Evolutionary conservation across 2,888 invertebrate species (phyloP), one percentile per base, ranked within the genome.

Genomic region (Pimpla rufipes): DNA sequence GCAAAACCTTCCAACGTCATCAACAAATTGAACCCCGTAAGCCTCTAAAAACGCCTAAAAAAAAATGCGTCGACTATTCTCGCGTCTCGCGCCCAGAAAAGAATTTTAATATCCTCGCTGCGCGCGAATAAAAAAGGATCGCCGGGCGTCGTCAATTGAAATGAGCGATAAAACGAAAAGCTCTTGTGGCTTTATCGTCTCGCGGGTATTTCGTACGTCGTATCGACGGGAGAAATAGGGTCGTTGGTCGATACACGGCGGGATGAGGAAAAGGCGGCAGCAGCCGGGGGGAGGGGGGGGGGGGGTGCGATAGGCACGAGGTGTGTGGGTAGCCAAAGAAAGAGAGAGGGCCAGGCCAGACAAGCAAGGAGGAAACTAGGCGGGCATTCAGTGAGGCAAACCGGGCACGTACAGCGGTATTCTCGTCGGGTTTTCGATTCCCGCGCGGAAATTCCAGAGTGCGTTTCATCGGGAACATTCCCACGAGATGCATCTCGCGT

Each of bases 391-490:
- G 52, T 18, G 73, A 45, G 57, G 66, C 64, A 76, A 76, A 76
- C 57, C 45, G 67, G 29, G 77, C 77, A 68, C 81, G 81, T 67
- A 73, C 67, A 77, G 35, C 16, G 47, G 37, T 40, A 35, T 67
- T 77, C 81, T 77, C 77, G 42, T 81, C 81, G 81, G 77, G 73
- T 81, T 78, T 81, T 81, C 81, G 73, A 81, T 77, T 81, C 81
- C 73, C 67, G 50, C 52, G 68, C 68, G 77, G 77, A 81, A 81
- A 81, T 81, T 78, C 59, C 81, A 67, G 77, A 78, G 68, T 81
- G 81, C 81, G 77, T 81, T 81, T 77, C 81, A 81, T 81, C 77
- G 77, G 64, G 66, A 59, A 71, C 77, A 81, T 76, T 81, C 77
- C 81, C 77, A 78, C 73, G 77, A 78, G 81, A 81, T 76, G 68